A percentile compares a stretch with the other conserved stretches of the same genome.
Evolutionary conservation across 2,113 vertebrate species (phyloP).

Genomic region (Martes martes): DNA sequence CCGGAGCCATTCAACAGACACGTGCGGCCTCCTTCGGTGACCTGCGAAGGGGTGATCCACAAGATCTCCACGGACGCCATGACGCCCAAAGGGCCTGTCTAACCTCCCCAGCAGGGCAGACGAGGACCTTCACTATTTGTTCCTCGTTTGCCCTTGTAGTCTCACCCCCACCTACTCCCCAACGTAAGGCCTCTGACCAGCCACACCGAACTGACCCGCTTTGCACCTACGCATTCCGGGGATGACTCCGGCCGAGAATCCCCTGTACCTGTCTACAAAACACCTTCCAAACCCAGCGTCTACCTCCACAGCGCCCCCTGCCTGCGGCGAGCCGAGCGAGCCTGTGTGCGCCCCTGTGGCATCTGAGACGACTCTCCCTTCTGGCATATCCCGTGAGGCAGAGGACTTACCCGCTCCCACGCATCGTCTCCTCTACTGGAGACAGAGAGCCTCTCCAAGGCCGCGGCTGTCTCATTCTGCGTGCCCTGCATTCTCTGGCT

Average conservation of each 20-base stretch:
- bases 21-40: neutral
- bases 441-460: neutral
- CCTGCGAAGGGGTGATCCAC: neutral
- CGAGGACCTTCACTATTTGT: neutral
- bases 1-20: neutral
- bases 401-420: neutral
- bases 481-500: neutral
- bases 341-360: no score
- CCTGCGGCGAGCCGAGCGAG: neutral
- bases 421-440: neutral
- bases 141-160: neutral
- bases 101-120: neutral
- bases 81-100: neutral
- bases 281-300: neutral
- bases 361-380: neutral
- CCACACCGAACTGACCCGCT: neutral
- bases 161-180: neutral
- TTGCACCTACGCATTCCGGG: neutral
- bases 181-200: neutral
- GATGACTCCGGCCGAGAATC: neutral
- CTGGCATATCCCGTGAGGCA: neutral
- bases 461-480: neutral
- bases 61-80: neutral
- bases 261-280: neutral
- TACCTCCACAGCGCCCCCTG: neutral